These are phyloP conservation scores for Chamaea fasciata DNA, from an alignment of 2,113 vertebrate genomes.

Conservation along the genomic window DNA sequence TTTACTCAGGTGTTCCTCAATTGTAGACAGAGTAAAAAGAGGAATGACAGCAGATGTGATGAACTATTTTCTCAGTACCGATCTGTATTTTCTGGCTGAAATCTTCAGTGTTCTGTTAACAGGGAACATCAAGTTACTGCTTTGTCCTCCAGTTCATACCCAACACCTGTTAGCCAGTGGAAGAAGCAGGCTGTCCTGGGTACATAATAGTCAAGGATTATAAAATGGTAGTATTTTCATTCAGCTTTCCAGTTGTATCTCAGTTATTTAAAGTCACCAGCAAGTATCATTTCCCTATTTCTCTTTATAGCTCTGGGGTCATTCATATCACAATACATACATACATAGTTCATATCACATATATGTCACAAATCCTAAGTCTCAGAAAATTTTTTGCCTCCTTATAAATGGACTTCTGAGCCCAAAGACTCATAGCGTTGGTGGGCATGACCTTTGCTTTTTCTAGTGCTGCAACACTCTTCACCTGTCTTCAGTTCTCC, in stretches of 20 bases:
- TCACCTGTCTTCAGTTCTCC: not conserved
- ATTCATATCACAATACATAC: not conserved
- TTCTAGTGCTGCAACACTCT: not conserved
- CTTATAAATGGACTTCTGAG: not conserved
- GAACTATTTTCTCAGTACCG: not conserved
- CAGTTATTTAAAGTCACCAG: not conserved
- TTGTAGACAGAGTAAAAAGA: not conserved
- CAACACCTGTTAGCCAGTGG: not conserved
- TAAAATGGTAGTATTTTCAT: not conserved
- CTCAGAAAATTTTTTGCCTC: not conserved
- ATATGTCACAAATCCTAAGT: not conserved
- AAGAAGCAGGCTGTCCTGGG: not conserved
- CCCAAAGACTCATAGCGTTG: not conserved
- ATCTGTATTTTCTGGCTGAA: not conserved
- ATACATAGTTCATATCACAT: too few species aligned
- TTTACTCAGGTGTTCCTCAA: not conserved
- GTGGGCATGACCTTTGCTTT: not conserved
- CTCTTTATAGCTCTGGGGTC: not conserved
- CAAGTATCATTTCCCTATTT: not conserved
- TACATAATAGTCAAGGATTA: not conserved
- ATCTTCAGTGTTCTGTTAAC: not conserved
- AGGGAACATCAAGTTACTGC: not conserved
- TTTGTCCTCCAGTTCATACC: not conserved
- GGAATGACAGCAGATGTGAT: not conserved
- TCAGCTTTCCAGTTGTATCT: not conserved